Conservation (phyloP, 2,797 vertebrate genomes). For the Enteromius fasciolatus region DNA sequence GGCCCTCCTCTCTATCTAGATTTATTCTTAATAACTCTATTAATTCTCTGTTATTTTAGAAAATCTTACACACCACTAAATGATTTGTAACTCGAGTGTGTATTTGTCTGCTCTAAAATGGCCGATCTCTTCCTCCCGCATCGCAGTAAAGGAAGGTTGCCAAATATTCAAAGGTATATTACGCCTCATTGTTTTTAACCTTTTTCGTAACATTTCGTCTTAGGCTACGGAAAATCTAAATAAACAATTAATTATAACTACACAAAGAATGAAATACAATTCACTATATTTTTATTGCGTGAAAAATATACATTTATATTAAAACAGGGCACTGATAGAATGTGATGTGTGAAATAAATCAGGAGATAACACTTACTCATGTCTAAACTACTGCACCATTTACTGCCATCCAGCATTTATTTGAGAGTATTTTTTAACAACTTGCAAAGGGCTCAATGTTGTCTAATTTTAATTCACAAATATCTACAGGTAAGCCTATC, state of each 20-base stretch:
- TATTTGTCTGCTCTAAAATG: slow-evolving; percentile 28
- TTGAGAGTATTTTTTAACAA: not conserved
- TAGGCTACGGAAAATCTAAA: not conserved
- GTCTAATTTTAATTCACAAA: not conserved
- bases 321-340: not conserved
- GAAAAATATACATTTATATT: too few relatives aligned
- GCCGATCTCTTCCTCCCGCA: slow-evolving; percentile 15
- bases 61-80: not conserved
- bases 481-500: not conserved
- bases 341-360: not conserved
- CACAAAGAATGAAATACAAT: too few relatives aligned
- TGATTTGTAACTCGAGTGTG: not conserved
- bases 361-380: not conserved
- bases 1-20: slow-evolving; percentile 37
- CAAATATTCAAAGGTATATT: not conserved
- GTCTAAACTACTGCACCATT: not conserved
- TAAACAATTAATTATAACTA: not conserved
- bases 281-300: not conserved
- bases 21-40: not conserved
- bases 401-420: not conserved
- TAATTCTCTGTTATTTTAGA: not conserved
- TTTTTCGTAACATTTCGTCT: not conserved
- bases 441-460: not conserved
- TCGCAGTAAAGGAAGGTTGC: slow-evolving; percentile 2
- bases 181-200: not conserved